These are phyloP conservation scores for Heteromurus nitidus DNA, from an alignment of 2,888 invertebrate genomes.

Conservation along the genomic window DNA sequence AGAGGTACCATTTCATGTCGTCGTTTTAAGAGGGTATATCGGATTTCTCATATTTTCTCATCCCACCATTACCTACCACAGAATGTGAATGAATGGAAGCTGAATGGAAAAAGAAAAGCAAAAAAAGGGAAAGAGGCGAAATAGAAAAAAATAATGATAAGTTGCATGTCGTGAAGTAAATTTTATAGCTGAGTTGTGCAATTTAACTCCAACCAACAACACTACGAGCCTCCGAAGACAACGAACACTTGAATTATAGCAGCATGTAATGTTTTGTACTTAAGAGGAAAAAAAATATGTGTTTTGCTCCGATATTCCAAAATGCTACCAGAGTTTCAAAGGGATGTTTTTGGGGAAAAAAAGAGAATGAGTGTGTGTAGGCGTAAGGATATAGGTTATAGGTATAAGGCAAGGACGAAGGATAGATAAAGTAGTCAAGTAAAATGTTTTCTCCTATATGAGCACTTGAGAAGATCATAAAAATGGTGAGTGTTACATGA, in stretches of 20 bases:
- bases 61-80: constrained; percentile 10
- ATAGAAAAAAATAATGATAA: constrained; percentile 32
- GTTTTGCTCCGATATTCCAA: not conserved
- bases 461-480: constrained; percentile 49
- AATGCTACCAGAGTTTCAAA: too few species aligned
- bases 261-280: constrained; percentile 14
- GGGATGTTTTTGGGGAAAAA: too few species aligned
- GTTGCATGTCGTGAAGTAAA: constrained; percentile 45
- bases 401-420: too few species aligned
- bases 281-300: not conserved
- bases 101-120: constrained; percentile 9
- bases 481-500: constrained; percentile 4
- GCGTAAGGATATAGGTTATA: too few species aligned
- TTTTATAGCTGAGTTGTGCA: constrained; percentile 37
- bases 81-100: constrained; percentile 10
- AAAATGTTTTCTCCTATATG: constrained; percentile 23
- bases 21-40: not conserved
- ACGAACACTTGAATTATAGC: constrained; percentile 17
- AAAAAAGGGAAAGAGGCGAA: not conserved
- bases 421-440: constrained; percentile 44
- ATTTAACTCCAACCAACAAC: constrained; percentile 25
- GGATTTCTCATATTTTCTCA: not conserved
- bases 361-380: not conserved
- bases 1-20: constrained; percentile 3
- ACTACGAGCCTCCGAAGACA: not conserved